phyloP scores from a whole-genome alignment of 2,797 vertebrate genomes.

The Triplophysa yarkandensis region DNA sequence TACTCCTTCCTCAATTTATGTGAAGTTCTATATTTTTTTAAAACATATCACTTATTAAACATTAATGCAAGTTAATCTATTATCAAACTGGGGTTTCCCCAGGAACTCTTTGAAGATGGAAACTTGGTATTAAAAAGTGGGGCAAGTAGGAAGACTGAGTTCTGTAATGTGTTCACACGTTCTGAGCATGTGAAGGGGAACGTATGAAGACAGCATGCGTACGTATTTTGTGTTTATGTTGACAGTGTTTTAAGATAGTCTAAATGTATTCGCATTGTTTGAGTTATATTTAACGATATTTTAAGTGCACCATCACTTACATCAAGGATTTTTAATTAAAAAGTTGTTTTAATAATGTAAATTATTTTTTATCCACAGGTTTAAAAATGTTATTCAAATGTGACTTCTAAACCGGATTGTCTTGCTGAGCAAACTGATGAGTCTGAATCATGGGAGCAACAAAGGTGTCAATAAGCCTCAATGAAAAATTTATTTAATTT shows the following conservation, averaged over 20 bases:
- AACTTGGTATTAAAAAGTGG: constrained; percentile 51
- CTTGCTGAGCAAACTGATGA: not conserved
- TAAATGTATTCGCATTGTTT: not conserved
- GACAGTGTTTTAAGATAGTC: too few relatives aligned
- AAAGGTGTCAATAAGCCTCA: not conserved
- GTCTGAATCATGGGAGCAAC: not conserved
- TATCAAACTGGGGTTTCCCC: constrained; percentile 60
- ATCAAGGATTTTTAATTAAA: too few relatives aligned
- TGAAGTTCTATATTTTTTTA: not conserved
- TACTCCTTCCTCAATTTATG: not conserved
- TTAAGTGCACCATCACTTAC: not conserved
- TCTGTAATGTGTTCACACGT: constrained; percentile 16
- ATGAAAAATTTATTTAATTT: not conserved
- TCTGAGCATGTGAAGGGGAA: constrained; percentile 25
- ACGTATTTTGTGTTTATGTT: not conserved
- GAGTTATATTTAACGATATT: not conserved
- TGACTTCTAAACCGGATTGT: not conserved
- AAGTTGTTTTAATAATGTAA: too few relatives aligned
- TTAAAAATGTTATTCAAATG: not conserved
- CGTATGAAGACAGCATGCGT: constrained; percentile 29
- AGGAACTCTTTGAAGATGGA: constrained; percentile 58
- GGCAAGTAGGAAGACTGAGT: constrained; percentile 27
- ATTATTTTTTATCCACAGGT: not conserved
- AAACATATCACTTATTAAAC: not conserved
- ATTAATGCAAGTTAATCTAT: not conserved